A percentile compares a stretch with the other conserved stretches of the same genome.
Evolutionary conservation across 2,113 vertebrate genomes (phyloP).

Genomic region (Corythaeola cristata): DNA sequence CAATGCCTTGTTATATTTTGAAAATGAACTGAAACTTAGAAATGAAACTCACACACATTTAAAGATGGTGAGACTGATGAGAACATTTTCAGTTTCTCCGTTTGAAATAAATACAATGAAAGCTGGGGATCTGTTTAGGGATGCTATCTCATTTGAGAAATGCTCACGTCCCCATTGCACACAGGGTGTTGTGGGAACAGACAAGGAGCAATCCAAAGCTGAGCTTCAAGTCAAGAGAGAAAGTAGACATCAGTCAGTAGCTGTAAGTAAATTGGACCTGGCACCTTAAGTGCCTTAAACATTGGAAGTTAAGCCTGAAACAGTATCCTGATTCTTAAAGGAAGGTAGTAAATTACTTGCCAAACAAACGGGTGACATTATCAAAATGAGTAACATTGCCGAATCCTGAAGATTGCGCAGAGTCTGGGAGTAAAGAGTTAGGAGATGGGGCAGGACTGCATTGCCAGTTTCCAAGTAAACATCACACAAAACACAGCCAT

Average conservation of each 20-base stretch:
- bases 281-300: slow-evolving; percentile 71
- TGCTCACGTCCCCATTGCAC: background rate
- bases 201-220: background rate
- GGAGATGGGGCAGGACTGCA: background rate
- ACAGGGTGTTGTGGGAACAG: background rate
- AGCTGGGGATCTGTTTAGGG: background rate
- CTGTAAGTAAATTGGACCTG: slow-evolving; percentile 70
- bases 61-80: background rate
- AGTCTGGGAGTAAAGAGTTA: background rate
- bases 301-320: slow-evolving; percentile 67
- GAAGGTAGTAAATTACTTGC: slow-evolving; percentile 52
- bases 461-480: background rate
- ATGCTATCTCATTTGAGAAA: background rate
- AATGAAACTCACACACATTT: background rate
- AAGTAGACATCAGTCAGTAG: slow-evolving; percentile 57
- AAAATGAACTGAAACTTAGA: slow-evolving; percentile 3
- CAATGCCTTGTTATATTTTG: slow-evolving; percentile 11
- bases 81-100: background rate
- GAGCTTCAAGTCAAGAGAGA: background rate
- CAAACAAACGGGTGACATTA: slow-evolving; percentile 57
- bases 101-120: background rate
- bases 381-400: slow-evolving; percentile 41
- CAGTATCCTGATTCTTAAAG: slow-evolving; percentile 65
- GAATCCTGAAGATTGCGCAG: background rate
- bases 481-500: background rate